Evolutionary conservation across 2,797 vertebrate genomes (phyloP), one percentile per base, ranked within the genome.

Genomic region (Sciurus vulgaris): DNA sequence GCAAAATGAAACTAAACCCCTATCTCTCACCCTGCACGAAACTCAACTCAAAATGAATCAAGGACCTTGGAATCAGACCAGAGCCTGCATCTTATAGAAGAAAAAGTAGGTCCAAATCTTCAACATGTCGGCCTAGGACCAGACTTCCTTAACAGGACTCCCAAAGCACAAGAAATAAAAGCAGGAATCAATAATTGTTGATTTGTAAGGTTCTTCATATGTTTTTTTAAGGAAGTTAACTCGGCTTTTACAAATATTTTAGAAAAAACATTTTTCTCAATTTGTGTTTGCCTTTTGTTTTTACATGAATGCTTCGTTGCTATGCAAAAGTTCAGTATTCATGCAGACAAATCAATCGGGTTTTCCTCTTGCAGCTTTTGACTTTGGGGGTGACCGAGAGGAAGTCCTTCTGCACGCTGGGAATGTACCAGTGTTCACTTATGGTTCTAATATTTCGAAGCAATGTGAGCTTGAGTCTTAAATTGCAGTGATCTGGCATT

Each of bases 381-480:
- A 51, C 22, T 89, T 86, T 78, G 35, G 33, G 22, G 69, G 26
- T 76, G 35, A 35, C 2, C 15, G 33, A 20, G 30, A 77, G 49
- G 86, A 69, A 89, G 22, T 86, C 44, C 2, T 76, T 77, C 69
- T 44, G 72, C 67, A 54, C 2, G 20, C 33, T 28, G n/a, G 38
- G 33, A 54, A 79, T 78, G 28, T 33, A 41, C 30, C 38, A 83
- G 56, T 63, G 59, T 69, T 89, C 54, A 95, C 26, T 41, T 41
- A n/a, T 0, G 3, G 49, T 26, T 95, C 15, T 65, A 74, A 44
- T 85, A 79, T 93, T 93, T 83, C 69, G 72, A 77, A 86, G 38
- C 65, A 73, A 70, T 54, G 72, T 47, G 92, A 61, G 83, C 89
- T 59, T 82, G 47, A 77, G 85, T 86, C 38, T 78, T 67, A 54